Evolutionary conservation across 2,113 vertebrate genomes (phyloP).

Genomic region (Phyllostomus hastatus): DNA sequence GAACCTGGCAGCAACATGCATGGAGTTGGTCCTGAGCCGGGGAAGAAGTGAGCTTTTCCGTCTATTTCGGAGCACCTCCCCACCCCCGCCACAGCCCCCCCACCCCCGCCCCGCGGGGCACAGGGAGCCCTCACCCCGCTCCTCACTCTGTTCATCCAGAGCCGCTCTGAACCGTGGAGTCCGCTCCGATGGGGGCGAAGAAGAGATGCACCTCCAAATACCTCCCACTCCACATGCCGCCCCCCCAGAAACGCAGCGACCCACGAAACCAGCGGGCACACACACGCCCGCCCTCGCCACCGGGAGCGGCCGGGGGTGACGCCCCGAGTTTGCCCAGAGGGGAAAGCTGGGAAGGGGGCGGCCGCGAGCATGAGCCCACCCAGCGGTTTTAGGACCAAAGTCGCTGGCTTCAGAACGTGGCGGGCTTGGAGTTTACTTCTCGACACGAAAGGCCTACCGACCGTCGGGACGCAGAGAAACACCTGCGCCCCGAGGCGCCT

Average conservation of each 20-base stretch:
- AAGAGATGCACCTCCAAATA: not conserved
- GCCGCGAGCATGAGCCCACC: not conserved
- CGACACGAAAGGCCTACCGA: not conserved
- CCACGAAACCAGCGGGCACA: not conserved
- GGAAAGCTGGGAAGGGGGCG: not conserved
- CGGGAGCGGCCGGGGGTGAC: no score
- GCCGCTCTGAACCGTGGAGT: not conserved
- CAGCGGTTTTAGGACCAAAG: not conserved
- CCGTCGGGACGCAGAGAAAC: not conserved
- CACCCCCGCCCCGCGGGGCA: accelerated
- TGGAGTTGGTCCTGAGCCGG: not conserved
- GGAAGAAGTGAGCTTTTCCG: not conserved
- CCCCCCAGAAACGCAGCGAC: not conserved
- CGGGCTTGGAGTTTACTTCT: not conserved
- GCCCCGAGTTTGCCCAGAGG: not conserved
- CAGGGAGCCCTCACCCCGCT: not conserved
- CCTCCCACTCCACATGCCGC: not conserved
- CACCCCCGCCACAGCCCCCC: accelerated
- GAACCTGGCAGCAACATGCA: not conserved
- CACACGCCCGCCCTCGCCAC: not conserved
- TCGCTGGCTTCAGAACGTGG: not conserved
- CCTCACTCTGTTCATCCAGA: not conserved
- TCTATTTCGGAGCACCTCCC: not conserved
- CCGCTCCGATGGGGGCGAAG: not conserved
- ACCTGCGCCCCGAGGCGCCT: no score